These are phyloP conservation scores for Cybosia mesomella DNA, from an alignment of 2,888 invertebrate species.

Conservation along the genomic window DNA sequence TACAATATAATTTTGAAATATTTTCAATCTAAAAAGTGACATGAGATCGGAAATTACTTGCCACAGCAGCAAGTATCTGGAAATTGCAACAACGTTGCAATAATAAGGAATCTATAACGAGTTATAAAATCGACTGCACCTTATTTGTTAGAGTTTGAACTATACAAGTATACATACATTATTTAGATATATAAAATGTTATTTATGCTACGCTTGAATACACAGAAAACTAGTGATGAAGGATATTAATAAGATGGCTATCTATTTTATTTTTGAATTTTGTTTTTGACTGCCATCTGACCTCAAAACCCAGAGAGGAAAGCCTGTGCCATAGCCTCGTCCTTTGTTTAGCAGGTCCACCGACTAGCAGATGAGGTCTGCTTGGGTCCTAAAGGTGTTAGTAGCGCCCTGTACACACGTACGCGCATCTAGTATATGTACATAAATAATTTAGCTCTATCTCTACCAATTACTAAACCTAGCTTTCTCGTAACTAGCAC, in stretches of 20 bases:
- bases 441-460: not conserved
- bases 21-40: not conserved
- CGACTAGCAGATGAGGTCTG: too few species aligned
- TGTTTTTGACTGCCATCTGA: too few species aligned
- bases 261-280: too few species aligned
- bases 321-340: too few species aligned
- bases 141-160: not conserved
- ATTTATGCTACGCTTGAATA: too few species aligned
- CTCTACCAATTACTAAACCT: not conserved
- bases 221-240: too few species aligned
- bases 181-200: not conserved
- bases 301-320: too few species aligned
- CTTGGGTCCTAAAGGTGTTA: too few species aligned
- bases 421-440: too few species aligned
- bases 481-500: not conserved
- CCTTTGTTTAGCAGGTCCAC: too few species aligned
- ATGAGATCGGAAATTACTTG: conserved; percentile 1
- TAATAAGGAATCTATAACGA: not conserved
- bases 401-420: too few species aligned
- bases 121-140: not conserved
- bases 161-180: not conserved
- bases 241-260: too few species aligned
- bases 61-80: not conserved
- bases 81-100: not conserved
- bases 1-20: not conserved